These are phyloP conservation scores for Cryptotis parvus DNA, from an alignment of 2,113 vertebrate genomes.

Conservation along the genomic window DNA sequence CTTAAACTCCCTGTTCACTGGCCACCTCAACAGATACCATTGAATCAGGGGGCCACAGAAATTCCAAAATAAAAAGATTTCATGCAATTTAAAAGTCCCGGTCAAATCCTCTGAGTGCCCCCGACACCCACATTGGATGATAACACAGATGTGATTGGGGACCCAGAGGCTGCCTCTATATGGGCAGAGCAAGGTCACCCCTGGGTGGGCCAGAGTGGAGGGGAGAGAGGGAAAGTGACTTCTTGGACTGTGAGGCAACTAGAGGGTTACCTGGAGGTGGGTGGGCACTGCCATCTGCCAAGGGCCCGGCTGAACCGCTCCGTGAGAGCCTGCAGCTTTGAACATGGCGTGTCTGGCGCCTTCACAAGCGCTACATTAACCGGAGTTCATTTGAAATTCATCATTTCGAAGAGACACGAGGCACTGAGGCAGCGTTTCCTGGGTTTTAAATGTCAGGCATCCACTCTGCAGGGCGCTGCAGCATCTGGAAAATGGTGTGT, in stretches of 20 bases:
- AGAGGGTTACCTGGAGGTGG: neutral
- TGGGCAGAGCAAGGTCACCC: neutral
- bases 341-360: conserved; percentile 77
- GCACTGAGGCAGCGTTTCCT: conserved; percentile 70
- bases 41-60: no score
- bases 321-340: conserved; percentile 69
- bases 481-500: conserved; percentile 76
- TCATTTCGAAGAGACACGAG: conserved; percentile 77
- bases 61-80: no score
- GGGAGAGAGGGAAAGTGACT: neutral
- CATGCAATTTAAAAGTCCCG: no score
- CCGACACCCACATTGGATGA: no score
- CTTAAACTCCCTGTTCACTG: no score
- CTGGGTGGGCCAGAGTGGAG: fast-evolving
- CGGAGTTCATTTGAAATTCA: conserved; percentile 82
- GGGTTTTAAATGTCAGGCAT: conserved; percentile 81
- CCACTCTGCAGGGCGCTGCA: conserved; percentile 64
- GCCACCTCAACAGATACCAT: no score
- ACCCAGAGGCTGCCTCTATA: neutral
- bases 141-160: no score
- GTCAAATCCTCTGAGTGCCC: no score
- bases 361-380: conserved; percentile 79
- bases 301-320: conserved; percentile 68
- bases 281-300: conserved; percentile 59
- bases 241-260: neutral